Evolutionary conservation across 2,113 vertebrate genomes (phyloP), one percentile per base, ranked within the genome.

Genomic region (Cochlearius cochlearius): DNA sequence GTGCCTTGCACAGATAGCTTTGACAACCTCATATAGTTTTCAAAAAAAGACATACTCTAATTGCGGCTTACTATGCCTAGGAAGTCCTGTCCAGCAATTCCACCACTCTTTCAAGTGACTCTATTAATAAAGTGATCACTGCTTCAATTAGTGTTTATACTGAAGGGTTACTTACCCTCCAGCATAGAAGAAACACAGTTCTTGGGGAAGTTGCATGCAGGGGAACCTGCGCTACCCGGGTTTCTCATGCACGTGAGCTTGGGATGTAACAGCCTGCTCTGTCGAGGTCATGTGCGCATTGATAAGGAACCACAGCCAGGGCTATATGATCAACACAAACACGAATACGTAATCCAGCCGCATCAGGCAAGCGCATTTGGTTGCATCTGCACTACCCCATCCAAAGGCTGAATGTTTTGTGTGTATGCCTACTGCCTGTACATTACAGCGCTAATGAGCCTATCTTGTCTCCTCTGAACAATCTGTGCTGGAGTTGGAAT

Each of bases 401-500:
- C 64, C 74, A 19, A 75, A 81, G 47, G 73, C 91, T 84, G 87
- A 74, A 69, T 0, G 16, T 4, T 90, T 15, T 67, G 32, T 34
- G 62, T 52, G 55, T 12, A 10, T 74, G 73, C 60, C 49, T 62
- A 13, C 67, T 66, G 83, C 83, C 91, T 47, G 91, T 20, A 91
- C 56, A 55, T 75, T 52, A 78, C 49, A 20, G 47, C 13, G 56
- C 84, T 95, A 91, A 94, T 47, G 80, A 96, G 84, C 69, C 66
- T 75, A 21, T 91, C 90, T 90, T 29, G 60, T 89, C 91, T 96
- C 38, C 52, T 78, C 84, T 8, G 90, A 96, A 95, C 90, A 96
- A 74, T 87, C 93, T 95, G 96, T 96, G 86, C 93, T 85, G 91
- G 73, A 91, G 86, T 18, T 90, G 87, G 69, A 95, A 87, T 82